Percentiles rank a stretch among this genome's conserved stretches.
Evolutionary conservation across 2,888 invertebrate genomes (phyloP).

Genomic region (Amphipoea lucens): DNA sequence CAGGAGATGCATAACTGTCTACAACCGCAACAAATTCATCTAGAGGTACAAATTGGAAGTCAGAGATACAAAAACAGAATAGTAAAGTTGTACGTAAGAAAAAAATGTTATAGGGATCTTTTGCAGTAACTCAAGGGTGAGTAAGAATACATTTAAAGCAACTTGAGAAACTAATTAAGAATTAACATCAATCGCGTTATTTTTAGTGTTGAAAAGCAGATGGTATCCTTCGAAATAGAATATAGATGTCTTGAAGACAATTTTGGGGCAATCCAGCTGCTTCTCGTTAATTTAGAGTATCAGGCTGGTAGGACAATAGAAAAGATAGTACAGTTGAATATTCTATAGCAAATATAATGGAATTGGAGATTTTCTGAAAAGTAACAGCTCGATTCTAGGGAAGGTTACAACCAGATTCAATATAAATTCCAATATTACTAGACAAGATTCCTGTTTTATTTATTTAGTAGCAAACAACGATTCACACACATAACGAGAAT

Average conservation of each 20-base stretch:
- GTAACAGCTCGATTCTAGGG: conserved; percentile 3
- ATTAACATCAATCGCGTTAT: conserved; percentile 35
- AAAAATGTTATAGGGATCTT: not conserved
- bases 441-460: conserved; percentile 17
- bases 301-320: not conserved
- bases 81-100: conserved; percentile 3
- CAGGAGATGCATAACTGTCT: conserved; percentile 15
- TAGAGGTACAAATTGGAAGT: conserved; percentile 4
- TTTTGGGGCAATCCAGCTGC: conserved; percentile 35
- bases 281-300: conserved; percentile 13
- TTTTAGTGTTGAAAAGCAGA: conserved; percentile 45
- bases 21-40: conserved; percentile 2
- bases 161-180: conserved; percentile 38
- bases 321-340: not conserved
- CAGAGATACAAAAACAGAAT: not conserved
- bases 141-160: conserved; percentile 17
- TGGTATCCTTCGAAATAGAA: conserved; percentile 52
- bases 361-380: not conserved
- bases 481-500: conserved; percentile 34
- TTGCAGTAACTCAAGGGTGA: not conserved
- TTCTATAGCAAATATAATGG: not conserved
- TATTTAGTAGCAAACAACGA: conserved; percentile 41
- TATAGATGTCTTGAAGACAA: conserved; percentile 27
- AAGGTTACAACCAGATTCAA: conserved; percentile 20
- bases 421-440: conserved; percentile 27